A percentile compares a stretch with the other conserved stretches of the same genome.
Evolutionary conservation across 2,113 vertebrate species (phyloP).

Genomic region (Forbesichthys agassizii): DNA sequence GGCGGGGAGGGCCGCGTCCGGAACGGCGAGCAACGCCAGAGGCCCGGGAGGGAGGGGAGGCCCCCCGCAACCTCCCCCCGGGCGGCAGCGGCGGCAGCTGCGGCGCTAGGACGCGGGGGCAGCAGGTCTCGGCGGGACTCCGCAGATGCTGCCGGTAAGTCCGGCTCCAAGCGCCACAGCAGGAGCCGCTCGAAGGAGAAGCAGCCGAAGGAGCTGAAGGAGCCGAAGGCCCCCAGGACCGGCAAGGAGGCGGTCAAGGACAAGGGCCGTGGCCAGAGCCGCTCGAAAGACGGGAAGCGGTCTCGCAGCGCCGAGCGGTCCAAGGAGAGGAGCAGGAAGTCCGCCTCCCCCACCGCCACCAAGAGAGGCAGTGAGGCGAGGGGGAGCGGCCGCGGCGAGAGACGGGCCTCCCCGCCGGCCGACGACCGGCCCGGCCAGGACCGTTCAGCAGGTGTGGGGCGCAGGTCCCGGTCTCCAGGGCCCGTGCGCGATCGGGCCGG

Average conservation of each 20-base stretch:
- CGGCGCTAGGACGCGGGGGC: slow-evolving; percentile 7
- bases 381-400: slow-evolving; percentile 77
- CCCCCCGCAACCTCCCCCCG: slow-evolving; percentile 66
- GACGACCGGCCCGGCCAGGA: slow-evolving; percentile 66
- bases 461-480: slow-evolving; percentile 83
- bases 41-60: slow-evolving; percentile 70
- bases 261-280: slow-evolving; percentile 76
- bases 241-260: slow-evolving; percentile 64
- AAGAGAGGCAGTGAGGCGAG: slow-evolving; percentile 73
- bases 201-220: slow-evolving; percentile 81
- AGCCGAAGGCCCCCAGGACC: slow-evolving; percentile 86
- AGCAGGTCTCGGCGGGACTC: slow-evolving; percentile 86
- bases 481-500: slow-evolving; percentile 81
- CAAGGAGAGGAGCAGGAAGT: slow-evolving; percentile 84
- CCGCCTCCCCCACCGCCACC: slow-evolving; percentile 62
- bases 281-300: slow-evolving; percentile 87
- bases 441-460: slow-evolving; percentile 37
- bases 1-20: slow-evolving; percentile 90
- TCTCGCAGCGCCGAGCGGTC: slow-evolving; percentile 85
- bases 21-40: slow-evolving; percentile 84
- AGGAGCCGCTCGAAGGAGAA: slow-evolving; percentile 82
- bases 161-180: slow-evolving; percentile 83
- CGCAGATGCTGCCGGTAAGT: slow-evolving; percentile 80
- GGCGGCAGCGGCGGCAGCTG: slow-evolving; percentile 47
- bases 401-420: slow-evolving; percentile 60